Base-by-base conservation (phyloP, 2,113 vertebrate genomes). In the Vanacampus margaritifer region DNA sequence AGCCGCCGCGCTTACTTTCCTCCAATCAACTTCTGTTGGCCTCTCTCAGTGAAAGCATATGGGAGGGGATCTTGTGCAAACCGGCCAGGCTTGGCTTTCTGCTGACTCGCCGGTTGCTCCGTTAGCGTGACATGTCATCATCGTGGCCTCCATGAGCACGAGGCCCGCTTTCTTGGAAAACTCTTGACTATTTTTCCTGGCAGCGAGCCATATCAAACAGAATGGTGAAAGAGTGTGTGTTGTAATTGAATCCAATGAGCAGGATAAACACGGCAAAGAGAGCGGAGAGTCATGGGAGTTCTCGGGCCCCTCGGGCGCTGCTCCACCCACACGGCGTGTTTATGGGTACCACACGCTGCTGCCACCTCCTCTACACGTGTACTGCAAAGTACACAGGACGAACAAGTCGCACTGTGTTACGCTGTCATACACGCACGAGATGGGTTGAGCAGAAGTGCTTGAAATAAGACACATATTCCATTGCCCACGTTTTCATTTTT, bases 41-140 rank as follows among this genome's bases (percentile, higher is more conserved):
- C 65, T 43, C 54, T 76, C 69, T 78, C 62, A 48, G 62, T 54
- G 67, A 35, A 51, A 79, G 51, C 67, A 66, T 71, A 68, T 71
- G 58, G n/a, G 72, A 73, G 77, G 50, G 72, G 83, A 67, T 64
- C 75, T 61, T 80, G 81, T 81, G 69, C 83, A 75, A 69, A 65
- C 63, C 54, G 69, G 67, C 74, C 79, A 84, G 83, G 84, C 79
- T 80, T 11, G 39, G 51, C 62, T 73, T 81, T 81, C 71, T 72
- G 82, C 74, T 75, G 82, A 80, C 78, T 81, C 84, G 87, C 76
- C 75, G 72, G 82, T 17, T 13, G 68, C 70, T 75, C 76, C 58
- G 73, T 80, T 86, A 78, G 79, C 86, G 79, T 87, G 86, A 89
- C 79, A 84, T 89, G 89, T 87, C 86, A 85, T 86, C 87, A 68